Percentiles rank a stretch among this genome's conserved stretches.
Conservation (phyloP, 1,140 invertebrate species). For the Drosophila bifasciata region DNA sequence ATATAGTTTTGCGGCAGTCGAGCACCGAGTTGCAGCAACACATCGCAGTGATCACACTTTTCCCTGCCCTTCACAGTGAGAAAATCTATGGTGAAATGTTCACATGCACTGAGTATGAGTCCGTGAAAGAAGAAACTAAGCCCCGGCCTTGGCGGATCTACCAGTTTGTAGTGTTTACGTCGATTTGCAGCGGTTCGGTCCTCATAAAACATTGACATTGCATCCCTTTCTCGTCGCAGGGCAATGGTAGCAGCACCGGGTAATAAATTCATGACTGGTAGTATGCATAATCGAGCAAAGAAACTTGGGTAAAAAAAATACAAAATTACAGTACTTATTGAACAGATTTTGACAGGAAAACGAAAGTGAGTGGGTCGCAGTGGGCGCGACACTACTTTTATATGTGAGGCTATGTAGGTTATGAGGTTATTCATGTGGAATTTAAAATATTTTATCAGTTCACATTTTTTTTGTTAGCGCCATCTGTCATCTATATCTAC, state of each 20-base stretch:
- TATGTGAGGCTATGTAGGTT: too few species aligned
- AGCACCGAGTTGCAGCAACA: conserved; percentile 91
- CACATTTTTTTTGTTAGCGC: too few species aligned
- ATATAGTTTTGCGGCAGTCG: conserved; percentile 89
- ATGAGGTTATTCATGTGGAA: too few species aligned
- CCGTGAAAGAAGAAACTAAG: conserved; percentile 64
- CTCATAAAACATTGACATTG: conserved; percentile 62
- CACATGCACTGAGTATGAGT: conserved; percentile 46
- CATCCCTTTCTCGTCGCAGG: conserved; percentile 39
- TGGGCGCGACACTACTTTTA: too few species aligned
- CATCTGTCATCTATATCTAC: too few species aligned
- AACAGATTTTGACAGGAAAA: conserved; percentile 39
- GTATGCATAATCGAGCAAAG: conserved; percentile 20
- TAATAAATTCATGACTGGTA: conserved; percentile 46
- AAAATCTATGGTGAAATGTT: conserved; percentile 63
- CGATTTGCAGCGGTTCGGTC: conserved; percentile 32
- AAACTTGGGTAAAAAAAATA: neutral
- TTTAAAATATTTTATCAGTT: too few species aligned
- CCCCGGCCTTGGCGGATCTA: conserved; percentile 41
- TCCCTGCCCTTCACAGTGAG: conserved; percentile 3
- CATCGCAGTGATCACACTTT: conserved; percentile 83
- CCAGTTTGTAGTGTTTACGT: conserved; percentile 33
- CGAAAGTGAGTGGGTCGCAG: too few species aligned
- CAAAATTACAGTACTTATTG: neutral
- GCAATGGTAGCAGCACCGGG: conserved; percentile 42